phyloP scores from a whole-genome alignment of 1,140 invertebrate species.

The Macrosteles quadrilineatus region DNA sequence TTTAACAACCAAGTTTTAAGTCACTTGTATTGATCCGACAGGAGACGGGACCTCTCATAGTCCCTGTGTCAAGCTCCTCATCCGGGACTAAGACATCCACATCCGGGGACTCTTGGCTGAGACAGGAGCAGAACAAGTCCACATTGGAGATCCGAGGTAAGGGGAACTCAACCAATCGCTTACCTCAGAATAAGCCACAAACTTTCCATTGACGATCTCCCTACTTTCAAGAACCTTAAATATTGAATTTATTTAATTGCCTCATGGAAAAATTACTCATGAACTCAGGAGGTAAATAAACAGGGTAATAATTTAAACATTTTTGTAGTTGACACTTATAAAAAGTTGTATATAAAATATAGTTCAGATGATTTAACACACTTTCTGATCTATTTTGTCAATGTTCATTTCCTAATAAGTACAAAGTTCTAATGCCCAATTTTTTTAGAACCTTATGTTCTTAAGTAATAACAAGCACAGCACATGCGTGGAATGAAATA shows the following conservation, averaged over 20 bases:
- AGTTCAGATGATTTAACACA: not conserved
- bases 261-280: not conserved
- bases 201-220: not conserved
- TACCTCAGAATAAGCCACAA: not conserved
- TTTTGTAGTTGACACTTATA: not conserved
- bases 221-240: not conserved
- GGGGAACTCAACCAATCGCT: constrained; percentile 29
- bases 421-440: not conserved
- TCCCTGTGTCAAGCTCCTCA: constrained; percentile 9
- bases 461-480: not conserved
- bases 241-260: not conserved
- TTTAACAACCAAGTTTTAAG: too few relatives aligned
- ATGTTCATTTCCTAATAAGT: not conserved
- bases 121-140: constrained; percentile 14
- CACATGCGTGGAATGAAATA: too few relatives aligned
- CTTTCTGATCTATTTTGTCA: not conserved
- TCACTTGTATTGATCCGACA: too few relatives aligned
- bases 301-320: not conserved
- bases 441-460: not conserved
- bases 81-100: constrained; percentile 8
- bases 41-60: constrained; percentile 9
- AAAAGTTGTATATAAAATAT: not conserved
- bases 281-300: not conserved
- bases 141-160: constrained; percentile 21
- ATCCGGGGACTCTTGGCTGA: constrained; percentile 7